These are phyloP conservation scores for Cynoglossus semilaevis DNA, from an alignment of 2,113 vertebrate species.

Conservation along the genomic window DNA sequence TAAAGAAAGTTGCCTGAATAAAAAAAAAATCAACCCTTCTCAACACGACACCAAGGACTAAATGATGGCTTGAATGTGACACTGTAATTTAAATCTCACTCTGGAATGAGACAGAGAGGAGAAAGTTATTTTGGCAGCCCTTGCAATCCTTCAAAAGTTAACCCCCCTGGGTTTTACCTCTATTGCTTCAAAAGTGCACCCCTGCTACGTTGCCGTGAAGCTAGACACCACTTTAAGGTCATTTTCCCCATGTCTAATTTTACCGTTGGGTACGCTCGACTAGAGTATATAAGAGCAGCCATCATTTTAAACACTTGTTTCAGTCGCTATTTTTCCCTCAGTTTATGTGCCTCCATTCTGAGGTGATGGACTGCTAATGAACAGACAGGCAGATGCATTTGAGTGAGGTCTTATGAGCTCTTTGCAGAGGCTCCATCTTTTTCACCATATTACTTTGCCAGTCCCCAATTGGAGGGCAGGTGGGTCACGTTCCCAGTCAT, in stretches of 20 bases:
- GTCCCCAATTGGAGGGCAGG: slow-evolving; percentile 14
- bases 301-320: slow-evolving; percentile 79
- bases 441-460: slow-evolving; percentile 25
- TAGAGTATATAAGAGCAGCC: slow-evolving; percentile 68
- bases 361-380: slow-evolving; percentile 72
- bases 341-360: slow-evolving; percentile 69
- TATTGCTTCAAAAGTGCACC: slow-evolving; percentile 50
- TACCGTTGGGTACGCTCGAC: slow-evolving; percentile 74
- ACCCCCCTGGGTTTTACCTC: slow-evolving; percentile 58
- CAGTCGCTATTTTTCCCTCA: slow-evolving; percentile 66
- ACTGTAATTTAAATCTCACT: slow-evolving; percentile 46
- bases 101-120: slow-evolving; percentile 32
- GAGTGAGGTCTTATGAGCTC: slow-evolving; percentile 45
- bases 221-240: slow-evolving; percentile 66
- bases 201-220: slow-evolving; percentile 52
- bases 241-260: slow-evolving; percentile 77
- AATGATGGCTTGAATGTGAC: slow-evolving; percentile 42
- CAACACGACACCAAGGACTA: slow-evolving; percentile 57
- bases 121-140: slow-evolving; percentile 53
- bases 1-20: slow-evolving; percentile 35
- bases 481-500: slow-evolving; percentile 8
- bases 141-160: slow-evolving; percentile 59
- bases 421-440: slow-evolving; percentile 28
- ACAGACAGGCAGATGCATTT: slow-evolving; percentile 62
- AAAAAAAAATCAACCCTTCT: slow-evolving; percentile 59